Percentiles rank a stretch among this genome's conserved stretches.
phyloP scores from a whole-genome alignment of 2,888 invertebrate genomes.

The Tuberolachnus salignus region DNA sequence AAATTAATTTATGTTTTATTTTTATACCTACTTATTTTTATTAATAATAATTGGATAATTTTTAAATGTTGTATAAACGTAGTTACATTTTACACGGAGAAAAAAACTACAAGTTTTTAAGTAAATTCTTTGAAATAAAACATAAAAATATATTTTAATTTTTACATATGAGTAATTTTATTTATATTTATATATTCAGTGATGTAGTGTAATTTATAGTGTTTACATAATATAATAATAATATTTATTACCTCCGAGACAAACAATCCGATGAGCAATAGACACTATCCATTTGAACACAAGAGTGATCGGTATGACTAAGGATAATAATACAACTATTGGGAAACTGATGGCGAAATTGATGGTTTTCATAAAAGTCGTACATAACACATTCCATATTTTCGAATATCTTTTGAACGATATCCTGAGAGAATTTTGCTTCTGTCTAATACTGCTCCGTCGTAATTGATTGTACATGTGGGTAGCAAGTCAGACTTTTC shows the following conservation, averaged over 20 bases:
- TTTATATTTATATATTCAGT: no score
- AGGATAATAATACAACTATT: slow-evolving; percentile 61
- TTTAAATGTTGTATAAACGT: no score
- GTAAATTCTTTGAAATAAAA: no score
- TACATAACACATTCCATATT: slow-evolving; percentile 61
- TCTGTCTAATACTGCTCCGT: slow-evolving; percentile 14
- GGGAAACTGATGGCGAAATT: slow-evolving; percentile 64
- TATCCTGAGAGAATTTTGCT: slow-evolving; percentile 57
- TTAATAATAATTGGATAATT: no score
- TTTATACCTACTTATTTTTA: no score
- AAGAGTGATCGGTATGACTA: slow-evolving; percentile 61
- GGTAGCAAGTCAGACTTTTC: not conserved
- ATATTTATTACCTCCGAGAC: slow-evolving; percentile 58
- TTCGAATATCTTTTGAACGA: slow-evolving; percentile 63
- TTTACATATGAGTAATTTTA: no score
- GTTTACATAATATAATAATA: not conserved
- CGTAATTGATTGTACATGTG: slow-evolving; percentile 53
- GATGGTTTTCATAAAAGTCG: slow-evolving; percentile 62
- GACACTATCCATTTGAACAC: slow-evolving; percentile 59
- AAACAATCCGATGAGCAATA: slow-evolving; percentile 58
- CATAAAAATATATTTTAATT: no score
- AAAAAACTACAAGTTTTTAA: no score
- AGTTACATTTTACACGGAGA: no score
- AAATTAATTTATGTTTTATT: no score
- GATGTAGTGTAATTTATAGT: no score